phyloP scores from a whole-genome alignment of 2,113 vertebrate species.

The Charadrius vociferus region DNA sequence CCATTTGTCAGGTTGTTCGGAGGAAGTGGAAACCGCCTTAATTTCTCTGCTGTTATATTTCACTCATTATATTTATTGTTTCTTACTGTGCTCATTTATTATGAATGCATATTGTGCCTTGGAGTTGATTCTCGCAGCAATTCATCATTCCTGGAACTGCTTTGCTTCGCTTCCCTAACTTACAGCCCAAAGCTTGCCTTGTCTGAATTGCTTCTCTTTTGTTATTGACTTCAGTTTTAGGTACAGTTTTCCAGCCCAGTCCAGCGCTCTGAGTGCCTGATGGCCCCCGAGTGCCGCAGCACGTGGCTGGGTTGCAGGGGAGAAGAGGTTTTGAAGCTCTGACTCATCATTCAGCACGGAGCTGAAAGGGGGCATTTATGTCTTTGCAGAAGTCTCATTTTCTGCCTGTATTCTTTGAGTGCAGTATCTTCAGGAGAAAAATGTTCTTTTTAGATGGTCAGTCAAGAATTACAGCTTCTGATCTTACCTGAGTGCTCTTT shows the following conservation, averaged over 20 bases:
- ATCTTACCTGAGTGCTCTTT: background rate
- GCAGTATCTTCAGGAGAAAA: background rate
- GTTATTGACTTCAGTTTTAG: background rate
- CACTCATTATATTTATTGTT: background rate
- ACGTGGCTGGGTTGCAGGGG: too few relatives aligned
- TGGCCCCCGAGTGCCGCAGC: background rate
- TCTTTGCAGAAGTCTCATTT: background rate
- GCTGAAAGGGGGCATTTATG: background rate
- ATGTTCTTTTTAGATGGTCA: background rate
- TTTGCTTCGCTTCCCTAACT: background rate
- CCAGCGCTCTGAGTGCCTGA: background rate
- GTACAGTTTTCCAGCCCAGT: background rate
- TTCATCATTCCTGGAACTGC: background rate
- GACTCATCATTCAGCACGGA: background rate
- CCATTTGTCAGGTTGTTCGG: background rate
- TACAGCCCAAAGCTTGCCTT: background rate
- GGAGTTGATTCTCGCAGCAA: background rate
- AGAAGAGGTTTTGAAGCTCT: background rate
- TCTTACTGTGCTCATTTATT: background rate
- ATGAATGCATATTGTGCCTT: background rate
- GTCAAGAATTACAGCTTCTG: background rate
- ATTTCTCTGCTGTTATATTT: background rate
- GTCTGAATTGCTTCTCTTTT: background rate
- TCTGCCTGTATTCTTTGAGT: background rate
- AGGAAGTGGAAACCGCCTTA: background rate